These are phyloP conservation scores for Notospermus geniculatus DNA, from an alignment of 1,140 invertebrate genomes.

Conservation along the genomic window DNA sequence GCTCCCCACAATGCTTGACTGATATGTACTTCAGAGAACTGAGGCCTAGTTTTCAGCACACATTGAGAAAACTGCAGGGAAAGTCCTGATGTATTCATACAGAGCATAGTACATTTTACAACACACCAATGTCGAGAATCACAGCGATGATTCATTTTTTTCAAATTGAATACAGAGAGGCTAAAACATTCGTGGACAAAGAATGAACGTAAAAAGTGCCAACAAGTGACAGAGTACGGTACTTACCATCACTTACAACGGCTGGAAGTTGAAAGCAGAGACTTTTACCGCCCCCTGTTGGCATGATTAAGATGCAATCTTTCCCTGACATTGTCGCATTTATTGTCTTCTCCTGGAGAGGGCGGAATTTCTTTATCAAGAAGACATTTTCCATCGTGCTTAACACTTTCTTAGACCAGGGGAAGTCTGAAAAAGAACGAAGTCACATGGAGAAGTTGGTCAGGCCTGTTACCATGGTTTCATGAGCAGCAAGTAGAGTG, in stretches of 20 bases:
- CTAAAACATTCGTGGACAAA: no score
- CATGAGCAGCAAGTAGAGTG: conserved; percentile 36
- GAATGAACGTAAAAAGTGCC: no score
- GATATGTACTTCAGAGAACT: no score
- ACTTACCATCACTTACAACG: conserved; percentile 68
- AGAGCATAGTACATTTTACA: no score
- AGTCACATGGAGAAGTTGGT: conserved; percentile 19
- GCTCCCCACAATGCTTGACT: no score
- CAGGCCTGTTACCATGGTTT: conserved; percentile 51
- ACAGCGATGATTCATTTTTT: no score
- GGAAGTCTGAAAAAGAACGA: conserved; percentile 59
- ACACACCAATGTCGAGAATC: no score
- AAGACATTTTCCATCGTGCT: conserved; percentile 65
- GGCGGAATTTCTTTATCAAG: conserved; percentile 67
- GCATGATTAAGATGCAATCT: conserved; percentile 87
- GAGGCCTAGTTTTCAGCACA: no score
- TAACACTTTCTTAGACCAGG: conserved; percentile 68
- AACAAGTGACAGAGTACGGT: neutral
- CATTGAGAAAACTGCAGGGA: no score
- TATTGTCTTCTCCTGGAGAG: conserved; percentile 75
- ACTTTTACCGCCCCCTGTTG: conserved; percentile 90
- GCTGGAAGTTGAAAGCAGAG: conserved; percentile 88
- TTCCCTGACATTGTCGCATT: conserved; percentile 80
- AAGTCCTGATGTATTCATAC: no score
- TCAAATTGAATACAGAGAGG: no score